Evolutionary conservation across 1,140 invertebrate genomes (phyloP), one percentile per base, ranked within the genome.

Genomic region (Tenebrio molitor): DNA sequence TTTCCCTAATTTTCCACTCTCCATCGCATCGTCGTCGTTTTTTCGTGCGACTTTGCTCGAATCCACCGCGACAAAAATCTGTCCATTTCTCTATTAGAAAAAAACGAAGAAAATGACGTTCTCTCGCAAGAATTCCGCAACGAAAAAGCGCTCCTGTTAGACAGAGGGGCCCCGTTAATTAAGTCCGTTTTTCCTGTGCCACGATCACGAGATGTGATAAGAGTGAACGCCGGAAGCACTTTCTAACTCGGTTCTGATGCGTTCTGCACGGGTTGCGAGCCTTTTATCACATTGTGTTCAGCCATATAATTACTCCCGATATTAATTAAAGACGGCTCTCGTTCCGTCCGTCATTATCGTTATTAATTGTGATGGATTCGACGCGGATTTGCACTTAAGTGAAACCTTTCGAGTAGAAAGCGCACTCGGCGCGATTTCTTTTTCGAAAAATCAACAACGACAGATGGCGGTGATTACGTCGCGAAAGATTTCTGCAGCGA

Each of bases 151-250:
- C 4, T 33, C 29, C 10, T 33, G 29, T n/a, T n/a, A n/a, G n/a
- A n/a, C 19, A 50, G 16, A 50, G 6, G 19, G 44, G n/a, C n/a
- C 19, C 44, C 44, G 44, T 25, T 58, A 58, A 58, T 58, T 58
- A 58, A 58, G 50, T 58, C 50, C 15, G 50, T 58, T 58, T 58
- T 58, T 58, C 50, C 50, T 58, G 21, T 25, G 50, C 50, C 21
- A 58, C 23, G 50, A 58, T 58, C 50, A 58, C 10, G 50, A 29
- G 23, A 58, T 25, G n/a, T 58, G 50, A 58, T 58, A 58, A 58
- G 50, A 58, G 42, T 42, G 64, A 66, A 66, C 64, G 64, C 64
- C 65, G 65, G 65, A 68, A 68, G 65, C 39, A 68, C 65, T 68
- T 68, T 68, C 65, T 68, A 68, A 68, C 15, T 58, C 23, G 50